Base-by-base conservation (phyloP, 2,113 vertebrate species). In the Callipepla squamata region DNA sequence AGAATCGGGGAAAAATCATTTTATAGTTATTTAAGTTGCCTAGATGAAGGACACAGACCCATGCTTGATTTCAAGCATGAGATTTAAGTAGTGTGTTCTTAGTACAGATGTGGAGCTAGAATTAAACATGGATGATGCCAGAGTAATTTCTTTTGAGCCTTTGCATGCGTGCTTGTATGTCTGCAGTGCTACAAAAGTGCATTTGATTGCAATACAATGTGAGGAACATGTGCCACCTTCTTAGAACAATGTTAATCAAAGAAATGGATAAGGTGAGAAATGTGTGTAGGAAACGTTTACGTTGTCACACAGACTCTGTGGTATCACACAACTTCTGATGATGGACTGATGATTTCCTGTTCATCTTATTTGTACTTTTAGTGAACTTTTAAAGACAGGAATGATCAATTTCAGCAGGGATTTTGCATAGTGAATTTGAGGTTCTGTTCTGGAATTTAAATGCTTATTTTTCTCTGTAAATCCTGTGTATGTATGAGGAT, bases 401-500 rank as follows among this genome's bases (percentile, higher is more conserved):
- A 8, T 36, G n/a, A 63, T 53, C 9, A 70, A 42, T 62, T 53
- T 36, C 58, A 26, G 26, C 2, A 6, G 17, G 50, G 21, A 2
- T 59, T 22, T 23, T 76, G 34, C 14, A 15, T 48, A 61, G 51
- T 61, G 58, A 87, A 65, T 18, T 4, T 28, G 4, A 67, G 44
- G 30, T 51, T 7, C 40, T 44, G 11, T 28, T 88, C 30, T 73
- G 55, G 17, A 44, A 36, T 85, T 0, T 15, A 72, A 58, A 50
- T 1, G 11, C 6, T 2, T 1, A 3, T 80, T 87, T 85, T 63
- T 50, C 5, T 47, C 25, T 51, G 0, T 55, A 17, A 15, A 13
- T 19, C 13, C 32, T 34, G 0, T 51, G 2, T 76, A 18, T 65
- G 30, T 34, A 13, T 8, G 16, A 77, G 23, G 44, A 3, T 28